Evolutionary conservation across 2,888 invertebrate species (phyloP).

Genomic region (Zhuqinia jingwanae): DNA sequence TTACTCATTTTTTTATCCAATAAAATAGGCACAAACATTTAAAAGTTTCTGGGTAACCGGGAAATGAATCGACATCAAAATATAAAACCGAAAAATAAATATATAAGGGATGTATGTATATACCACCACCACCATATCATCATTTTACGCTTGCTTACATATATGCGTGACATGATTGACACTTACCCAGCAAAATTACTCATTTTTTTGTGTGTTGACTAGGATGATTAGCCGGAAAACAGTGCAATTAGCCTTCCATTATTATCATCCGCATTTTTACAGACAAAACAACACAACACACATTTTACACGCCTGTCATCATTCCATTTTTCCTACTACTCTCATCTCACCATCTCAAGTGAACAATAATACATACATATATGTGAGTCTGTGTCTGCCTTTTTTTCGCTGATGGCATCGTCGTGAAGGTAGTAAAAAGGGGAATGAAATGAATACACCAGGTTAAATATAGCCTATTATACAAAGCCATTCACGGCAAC

Average conservation of each 20-base stretch:
- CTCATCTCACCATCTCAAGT: no score
- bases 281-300: slow-evolving; percentile 38
- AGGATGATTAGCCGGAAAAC: slow-evolving; percentile 48
- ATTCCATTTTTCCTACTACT: slow-evolving; percentile 29
- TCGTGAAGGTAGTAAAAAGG: slow-evolving; percentile 12
- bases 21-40: slow-evolving; percentile 1
- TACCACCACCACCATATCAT: no score
- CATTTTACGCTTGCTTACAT: no score
- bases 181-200: slow-evolving; percentile 30
- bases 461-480: slow-evolving; percentile 50
- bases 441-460: slow-evolving; percentile 52
- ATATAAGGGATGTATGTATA: no score
- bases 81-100: no score
- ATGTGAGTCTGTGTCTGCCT: no score
- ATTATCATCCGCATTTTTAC: slow-evolving; percentile 16
- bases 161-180: slow-evolving; percentile 35
- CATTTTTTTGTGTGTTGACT: background rate
- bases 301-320: slow-evolving; percentile 54
- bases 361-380: background rate
- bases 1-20: background rate
- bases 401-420: background rate
- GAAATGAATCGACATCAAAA: no score
- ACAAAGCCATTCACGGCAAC: slow-evolving; percentile 22
- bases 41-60: slow-evolving; percentile 44
- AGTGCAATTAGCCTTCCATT: slow-evolving; percentile 45